Percentiles rank a stretch among this genome's conserved stretches.
phyloP scores from a whole-genome alignment of 1,140 invertebrate genomes.

The Teleogryllus occipitalis region DNA sequence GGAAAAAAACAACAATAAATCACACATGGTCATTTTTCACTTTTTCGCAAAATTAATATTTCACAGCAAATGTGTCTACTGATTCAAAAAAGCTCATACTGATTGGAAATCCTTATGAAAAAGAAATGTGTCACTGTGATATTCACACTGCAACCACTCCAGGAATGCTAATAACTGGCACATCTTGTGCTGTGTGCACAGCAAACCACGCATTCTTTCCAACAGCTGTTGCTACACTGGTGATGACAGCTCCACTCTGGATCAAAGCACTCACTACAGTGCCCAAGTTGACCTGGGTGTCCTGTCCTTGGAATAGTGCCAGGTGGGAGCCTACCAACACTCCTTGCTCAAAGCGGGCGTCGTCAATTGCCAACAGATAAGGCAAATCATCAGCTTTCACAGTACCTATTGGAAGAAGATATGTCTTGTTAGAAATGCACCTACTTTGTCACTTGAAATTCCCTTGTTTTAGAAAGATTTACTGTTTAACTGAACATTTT shows the following conservation, averaged over 20 bases:
- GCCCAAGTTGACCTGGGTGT: not conserved
- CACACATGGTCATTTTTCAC: not conserved
- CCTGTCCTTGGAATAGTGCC: conserved; percentile 13
- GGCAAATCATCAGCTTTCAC: conserved; percentile 32
- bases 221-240: conserved; percentile 11
- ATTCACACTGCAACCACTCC: conserved; percentile 15
- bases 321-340: conserved; percentile 28
- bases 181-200: conserved; percentile 13
- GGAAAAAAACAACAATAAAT: not conserved
- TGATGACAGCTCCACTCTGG: conserved; percentile 7
- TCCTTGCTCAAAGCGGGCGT: conserved; percentile 32
- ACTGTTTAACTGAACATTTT: not conserved
- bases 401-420: conserved; percentile 20
- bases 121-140: not conserved
- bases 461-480: not conserved
- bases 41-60: not conserved
- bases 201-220: conserved; percentile 17
- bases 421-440: not conserved
- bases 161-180: not conserved
- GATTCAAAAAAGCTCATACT: not conserved
- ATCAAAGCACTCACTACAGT: conserved; percentile 8
- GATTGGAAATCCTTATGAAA: not conserved
- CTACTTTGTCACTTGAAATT: not conserved
- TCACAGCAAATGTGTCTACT: not conserved
- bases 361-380: conserved; percentile 36